phyloP scores from a whole-genome alignment of 2,797 vertebrate species.

The Octomys mimax region DNA sequence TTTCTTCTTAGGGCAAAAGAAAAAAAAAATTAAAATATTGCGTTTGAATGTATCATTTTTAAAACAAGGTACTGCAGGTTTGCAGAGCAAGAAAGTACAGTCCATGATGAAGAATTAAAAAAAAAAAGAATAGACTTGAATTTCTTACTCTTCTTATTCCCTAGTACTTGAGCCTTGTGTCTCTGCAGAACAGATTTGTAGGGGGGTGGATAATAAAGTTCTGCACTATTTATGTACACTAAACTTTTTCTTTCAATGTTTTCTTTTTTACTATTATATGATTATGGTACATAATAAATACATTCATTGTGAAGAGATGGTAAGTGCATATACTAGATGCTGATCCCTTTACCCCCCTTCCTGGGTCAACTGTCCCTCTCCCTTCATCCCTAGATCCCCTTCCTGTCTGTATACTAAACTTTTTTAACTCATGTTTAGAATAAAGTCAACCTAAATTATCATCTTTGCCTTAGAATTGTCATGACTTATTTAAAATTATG shows the following conservation, averaged over 20 bases:
- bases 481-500: slow-evolving; percentile 79
- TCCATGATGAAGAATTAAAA: background rate
- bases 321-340: background rate
- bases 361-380: background rate
- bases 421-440: slow-evolving; percentile 10
- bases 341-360: background rate
- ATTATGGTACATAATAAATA: background rate
- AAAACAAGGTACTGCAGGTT: background rate
- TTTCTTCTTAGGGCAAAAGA: slow-evolving; percentile 58
- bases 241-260: background rate
- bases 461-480: slow-evolving; percentile 83
- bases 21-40: slow-evolving; percentile 41
- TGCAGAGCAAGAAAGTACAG: background rate
- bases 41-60: slow-evolving; percentile 67
- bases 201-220: background rate
- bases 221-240: background rate
- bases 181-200: slow-evolving; percentile 6
- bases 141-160: slow-evolving; percentile 11
- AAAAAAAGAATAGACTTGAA: slow-evolving; percentile 44
- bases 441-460: slow-evolving; percentile 66
- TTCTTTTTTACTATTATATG: background rate
- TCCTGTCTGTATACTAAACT: background rate
- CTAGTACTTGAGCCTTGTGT: slow-evolving; percentile 38
- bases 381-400: background rate
- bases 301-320: background rate